Percentiles rank a stretch among this genome's conserved stretches.
Conservation (phyloP, 1,140 invertebrate genomes). For the Leptopilina boulardi region DNA sequence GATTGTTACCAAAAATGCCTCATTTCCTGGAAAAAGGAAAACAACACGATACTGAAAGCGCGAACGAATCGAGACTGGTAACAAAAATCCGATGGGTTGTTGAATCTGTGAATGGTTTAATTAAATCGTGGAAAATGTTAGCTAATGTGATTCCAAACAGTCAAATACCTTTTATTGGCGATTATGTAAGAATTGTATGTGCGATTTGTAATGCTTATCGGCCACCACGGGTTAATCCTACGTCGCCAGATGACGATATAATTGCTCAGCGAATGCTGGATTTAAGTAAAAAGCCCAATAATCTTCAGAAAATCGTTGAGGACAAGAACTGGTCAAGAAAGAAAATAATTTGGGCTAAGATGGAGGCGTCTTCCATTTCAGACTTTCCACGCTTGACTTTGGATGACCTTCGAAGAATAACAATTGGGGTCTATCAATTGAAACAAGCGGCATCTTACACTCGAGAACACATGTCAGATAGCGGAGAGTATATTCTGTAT, state of each 20-base stretch:
- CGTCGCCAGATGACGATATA: neutral
- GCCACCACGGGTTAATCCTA: neutral
- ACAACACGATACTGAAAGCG: neutral
- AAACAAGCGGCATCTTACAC: slow-evolving; percentile 28
- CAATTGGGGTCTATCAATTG: slow-evolving; percentile 17
- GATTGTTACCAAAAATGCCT: slow-evolving; percentile 1
- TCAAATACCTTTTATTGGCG: slow-evolving; percentile 20
- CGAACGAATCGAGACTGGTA: too few relatives aligned
- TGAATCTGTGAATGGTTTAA: neutral
- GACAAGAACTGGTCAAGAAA: slow-evolving; percentile 26
- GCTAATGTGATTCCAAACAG: neutral
- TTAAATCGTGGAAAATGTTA: slow-evolving; percentile 28
- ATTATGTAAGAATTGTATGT: slow-evolving; percentile 27
- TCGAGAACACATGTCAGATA: neutral
- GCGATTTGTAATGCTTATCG: slow-evolving; percentile 33
- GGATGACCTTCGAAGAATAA: slow-evolving; percentile 19
- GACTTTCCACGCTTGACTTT: slow-evolving; percentile 23
- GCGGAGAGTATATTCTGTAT: slow-evolving; percentile 21
- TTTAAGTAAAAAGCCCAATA: neutral
- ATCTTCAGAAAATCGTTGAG: neutral
- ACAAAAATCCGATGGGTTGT: neutral
- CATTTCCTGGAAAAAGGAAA: slow-evolving; percentile 13
- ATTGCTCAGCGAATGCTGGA: neutral
- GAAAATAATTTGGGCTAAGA: slow-evolving; percentile 31
- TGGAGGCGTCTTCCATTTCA: slow-evolving; percentile 15